Base-by-base conservation (phyloP, 2,113 vertebrate species). In the Nicator chloris region DNA sequence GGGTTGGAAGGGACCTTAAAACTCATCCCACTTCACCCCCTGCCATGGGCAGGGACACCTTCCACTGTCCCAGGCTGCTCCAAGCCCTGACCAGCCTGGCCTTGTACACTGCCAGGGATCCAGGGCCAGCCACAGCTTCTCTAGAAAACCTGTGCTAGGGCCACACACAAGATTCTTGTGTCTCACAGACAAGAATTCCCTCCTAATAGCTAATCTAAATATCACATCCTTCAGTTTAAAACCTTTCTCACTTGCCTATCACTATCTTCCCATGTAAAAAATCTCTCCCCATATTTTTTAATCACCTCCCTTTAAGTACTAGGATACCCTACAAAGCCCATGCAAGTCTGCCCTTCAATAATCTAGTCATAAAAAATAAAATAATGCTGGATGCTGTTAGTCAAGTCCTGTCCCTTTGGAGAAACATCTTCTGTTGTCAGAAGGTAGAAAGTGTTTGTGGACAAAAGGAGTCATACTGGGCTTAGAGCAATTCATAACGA, bases 1-100 rank as follows among this genome's bases (percentile, higher is more conserved):
- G 23, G 7, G 5, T 9, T 10, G 39, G 16, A 30, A 60, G 9
- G 45, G 9, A 30, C 24, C 28, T n/a, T 10, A 60, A 26, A 53
- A 1, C 7, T 20, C 60, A 51, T 8, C 28, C 15, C 3, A 4
- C 22, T 0, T 44, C 44, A 73, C 5, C 12, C 15, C 13, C 45
- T 66, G 23, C 1, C 45, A 12, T 24, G 45, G 26, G 19, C 24
- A 60, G 53, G 39, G 44, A 59, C 33, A 17, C 9, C 23, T 82
- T 4, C 33, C 39, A 45, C 45, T 21, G 0, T 5, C 13, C 53
- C 69, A 60, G 16, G 28, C 0, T 39, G 23, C 10, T 75, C 53
- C 50, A 15, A 57, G 33, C 22, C 22, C 31, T 0, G 0, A 59
- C 68, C 61, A 75, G 0, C 30, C 13, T n/a, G 39, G 13, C 28